A percentile compares a stretch with the other conserved stretches of the same genome.
These are phyloP conservation scores for Cyrtonyx montezumae DNA, from an alignment of 2,113 vertebrate species.

Conservation along the genomic window DNA sequence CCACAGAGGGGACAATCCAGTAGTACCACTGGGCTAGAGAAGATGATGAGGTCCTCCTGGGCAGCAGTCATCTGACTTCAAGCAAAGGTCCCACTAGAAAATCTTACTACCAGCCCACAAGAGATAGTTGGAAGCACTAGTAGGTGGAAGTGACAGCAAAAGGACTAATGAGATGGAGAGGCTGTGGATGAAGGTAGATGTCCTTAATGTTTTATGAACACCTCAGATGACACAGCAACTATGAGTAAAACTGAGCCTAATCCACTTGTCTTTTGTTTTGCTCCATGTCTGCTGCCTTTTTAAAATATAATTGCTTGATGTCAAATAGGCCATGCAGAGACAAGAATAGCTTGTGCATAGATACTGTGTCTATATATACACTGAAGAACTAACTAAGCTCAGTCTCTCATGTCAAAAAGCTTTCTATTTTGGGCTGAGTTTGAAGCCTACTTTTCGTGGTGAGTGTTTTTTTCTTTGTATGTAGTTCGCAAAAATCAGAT, in stretches of 20 bases:
- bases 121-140: neutral
- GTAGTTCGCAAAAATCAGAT: neutral
- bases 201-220: neutral
- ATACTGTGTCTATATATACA: conserved; percentile 9
- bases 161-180: neutral
- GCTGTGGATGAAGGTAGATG: neutral
- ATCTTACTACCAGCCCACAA: neutral
- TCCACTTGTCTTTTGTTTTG: neutral
- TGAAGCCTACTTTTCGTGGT: neutral
- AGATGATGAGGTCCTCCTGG: neutral
- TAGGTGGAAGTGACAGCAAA: neutral
- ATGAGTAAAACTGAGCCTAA: neutral
- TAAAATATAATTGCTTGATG: conserved; percentile 3
- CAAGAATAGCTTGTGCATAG: conserved; percentile 10
- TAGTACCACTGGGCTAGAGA: neutral
- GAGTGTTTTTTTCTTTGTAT: neutral
- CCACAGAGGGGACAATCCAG: neutral
- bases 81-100: neutral
- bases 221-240: neutral
- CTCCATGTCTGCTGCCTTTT: neutral
- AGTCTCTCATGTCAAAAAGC: neutral
- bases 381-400: conserved; percentile 2
- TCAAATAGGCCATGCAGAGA: neutral
- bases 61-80: accelerated
- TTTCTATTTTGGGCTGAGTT: conserved; percentile 15